phyloP scores from a whole-genome alignment of 2,797 vertebrate species.

The Distichodus sexfasciatus region DNA sequence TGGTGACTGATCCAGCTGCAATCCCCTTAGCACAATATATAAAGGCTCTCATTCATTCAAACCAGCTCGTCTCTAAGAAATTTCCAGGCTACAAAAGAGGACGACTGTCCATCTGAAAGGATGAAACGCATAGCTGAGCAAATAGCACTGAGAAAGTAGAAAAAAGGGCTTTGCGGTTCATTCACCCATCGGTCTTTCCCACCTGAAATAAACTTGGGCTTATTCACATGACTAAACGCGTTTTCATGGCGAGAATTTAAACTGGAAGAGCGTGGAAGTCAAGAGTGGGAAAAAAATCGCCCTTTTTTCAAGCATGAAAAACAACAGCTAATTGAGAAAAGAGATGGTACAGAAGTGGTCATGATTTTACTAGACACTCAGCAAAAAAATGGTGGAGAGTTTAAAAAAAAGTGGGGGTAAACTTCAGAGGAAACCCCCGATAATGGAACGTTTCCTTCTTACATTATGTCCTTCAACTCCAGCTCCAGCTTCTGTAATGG shows the following conservation, averaged over 20 bases:
- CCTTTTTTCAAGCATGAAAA: background rate
- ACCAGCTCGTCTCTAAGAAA: background rate
- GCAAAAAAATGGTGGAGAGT: background rate
- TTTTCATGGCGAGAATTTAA: background rate
- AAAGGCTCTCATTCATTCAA: constrained; percentile 37
- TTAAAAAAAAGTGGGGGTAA: constrained; percentile 43
- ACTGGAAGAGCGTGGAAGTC: background rate
- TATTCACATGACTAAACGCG: background rate
- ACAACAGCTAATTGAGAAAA: background rate
- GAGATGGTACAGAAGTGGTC: background rate
- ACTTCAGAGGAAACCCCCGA: constrained; percentile 57
- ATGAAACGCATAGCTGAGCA: constrained; percentile 26
- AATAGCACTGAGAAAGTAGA: background rate
- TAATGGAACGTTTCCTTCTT: constrained; percentile 64
- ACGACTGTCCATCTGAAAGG: constrained; percentile 24
- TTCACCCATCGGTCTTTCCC: background rate
- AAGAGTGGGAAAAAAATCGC: too few species aligned
- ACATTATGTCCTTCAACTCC: constrained; percentile 52
- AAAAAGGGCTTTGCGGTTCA: background rate
- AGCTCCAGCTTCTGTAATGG: constrained; percentile 48
- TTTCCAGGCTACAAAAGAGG: constrained; percentile 17
- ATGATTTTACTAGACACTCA: background rate
- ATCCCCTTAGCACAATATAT: constrained; percentile 18
- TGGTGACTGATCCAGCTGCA: background rate
- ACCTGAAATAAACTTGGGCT: constrained; percentile 2